A percentile compares a stretch with the other conserved stretches of the same genome.
These are phyloP conservation scores for Callaeas wilsoni DNA, from an alignment of 2,113 vertebrate genomes.

Conservation along the genomic window DNA sequence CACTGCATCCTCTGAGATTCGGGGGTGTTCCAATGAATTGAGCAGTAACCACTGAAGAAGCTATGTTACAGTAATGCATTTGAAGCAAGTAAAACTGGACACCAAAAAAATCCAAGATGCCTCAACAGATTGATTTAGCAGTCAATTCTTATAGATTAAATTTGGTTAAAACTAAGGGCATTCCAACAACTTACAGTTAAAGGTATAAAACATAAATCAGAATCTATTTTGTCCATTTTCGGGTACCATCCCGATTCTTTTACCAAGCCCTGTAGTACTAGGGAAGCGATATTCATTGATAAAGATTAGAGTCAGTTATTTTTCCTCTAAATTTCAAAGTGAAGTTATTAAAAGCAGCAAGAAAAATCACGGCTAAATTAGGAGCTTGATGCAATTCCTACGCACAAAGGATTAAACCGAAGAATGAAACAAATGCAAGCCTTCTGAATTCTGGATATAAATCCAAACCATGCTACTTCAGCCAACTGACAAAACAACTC, in stretches of 20 bases:
- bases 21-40: background rate
- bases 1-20: background rate
- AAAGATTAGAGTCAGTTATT: background rate
- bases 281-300: background rate
- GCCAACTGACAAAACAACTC: background rate
- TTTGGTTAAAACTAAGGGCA: background rate
- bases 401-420: fast-evolving
- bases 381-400: background rate
- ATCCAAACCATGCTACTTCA: background rate
- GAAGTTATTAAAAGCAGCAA: background rate
- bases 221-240: background rate
- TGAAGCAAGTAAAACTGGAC: background rate
- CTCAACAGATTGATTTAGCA: background rate
- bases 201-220: background rate
- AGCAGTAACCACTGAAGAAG: background rate
- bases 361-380: background rate
- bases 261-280: background rate
- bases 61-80: background rate
- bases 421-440: background rate
- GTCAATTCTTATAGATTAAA: background rate
- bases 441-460: background rate
- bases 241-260: background rate
- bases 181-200: background rate
- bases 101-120: background rate
- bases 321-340: background rate